Conservation (phyloP, 2,113 vertebrate genomes). For the Bubalus kerabau region DNA sequence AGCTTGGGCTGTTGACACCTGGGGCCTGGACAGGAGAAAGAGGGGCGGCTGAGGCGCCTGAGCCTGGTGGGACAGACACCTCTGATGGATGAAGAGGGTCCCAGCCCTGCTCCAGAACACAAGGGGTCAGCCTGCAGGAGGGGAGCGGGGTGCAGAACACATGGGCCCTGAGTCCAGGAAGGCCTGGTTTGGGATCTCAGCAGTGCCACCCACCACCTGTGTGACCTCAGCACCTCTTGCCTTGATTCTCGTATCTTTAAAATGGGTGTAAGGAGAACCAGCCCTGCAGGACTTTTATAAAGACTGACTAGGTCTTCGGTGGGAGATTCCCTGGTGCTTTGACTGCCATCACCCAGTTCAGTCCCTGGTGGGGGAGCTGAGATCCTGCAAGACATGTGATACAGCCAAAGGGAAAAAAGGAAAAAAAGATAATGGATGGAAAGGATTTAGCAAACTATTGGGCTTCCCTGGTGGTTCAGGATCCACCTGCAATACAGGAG, state of each 20-base stretch:
- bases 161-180: background rate
- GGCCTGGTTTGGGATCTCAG: background rate
- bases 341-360: background rate
- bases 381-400: background rate
- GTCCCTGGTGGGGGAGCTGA: background rate
- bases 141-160: no score
- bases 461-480: background rate
- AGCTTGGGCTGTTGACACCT: background rate
- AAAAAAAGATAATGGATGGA: background rate
- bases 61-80: background rate
- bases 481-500: background rate
- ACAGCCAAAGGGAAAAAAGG: background rate
- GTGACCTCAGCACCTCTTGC: background rate
- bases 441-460: background rate
- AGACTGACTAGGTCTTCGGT: background rate
- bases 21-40: accelerated
- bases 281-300: background rate
- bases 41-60: background rate
- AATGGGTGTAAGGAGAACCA: background rate
- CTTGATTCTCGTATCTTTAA: background rate
- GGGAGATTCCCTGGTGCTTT: background rate
- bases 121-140: background rate
- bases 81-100: background rate
- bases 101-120: background rate
- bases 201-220: background rate